Evolutionary conservation across 2,113 vertebrate genomes (phyloP), one percentile per base, ranked within the genome.

Genomic region (Gymnobelideus leadbeateri): DNA sequence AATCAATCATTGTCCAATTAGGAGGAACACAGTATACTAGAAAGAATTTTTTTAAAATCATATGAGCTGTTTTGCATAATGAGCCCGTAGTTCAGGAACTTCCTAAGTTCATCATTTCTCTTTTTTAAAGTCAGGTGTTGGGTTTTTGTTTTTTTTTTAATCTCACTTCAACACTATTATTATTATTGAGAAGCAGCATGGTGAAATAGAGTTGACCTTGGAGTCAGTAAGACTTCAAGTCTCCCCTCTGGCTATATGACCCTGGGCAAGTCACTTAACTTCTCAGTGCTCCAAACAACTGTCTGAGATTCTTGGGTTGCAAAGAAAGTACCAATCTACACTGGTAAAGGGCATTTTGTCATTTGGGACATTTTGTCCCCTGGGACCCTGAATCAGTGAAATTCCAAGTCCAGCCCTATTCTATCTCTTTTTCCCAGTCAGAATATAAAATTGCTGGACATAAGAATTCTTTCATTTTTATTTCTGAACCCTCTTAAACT

Each of bases 1-100:
- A 94, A 95, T 96, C 94, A 91, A 0, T 98, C 98, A 97, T 91
- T 92, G 95, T 95, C 96, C 91, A 92, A 90, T 97, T 96, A 96
- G 94, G 54, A 94, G 97, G 95, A 91, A 95, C 54, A 91, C 12
- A 31, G 55, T 47, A 97, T 11, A 91, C 91, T 93, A 94, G 89
- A 84, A 84, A 84, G 68, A 43, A 84, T 51, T 51, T 51, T 51
- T 51, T 51, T 89, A 54, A 91, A 94, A 94, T 92, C 90, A 49
- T 26, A 46, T 31, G 95, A 91, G 21, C 91, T 93, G 91, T 95
- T 90, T 25, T 57, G 31, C 31, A 11, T 3, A 51, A 89, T 26
- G 91, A 92, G 89, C 16, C n/a, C 0, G 25, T 8, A 25, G 91
- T 10, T 61, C n/a, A 50, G 77, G 43, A n/a, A 16, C 51, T 3